These are phyloP conservation scores for Coryphaenoides rupestris DNA, from an alignment of 2,113 vertebrate genomes.

Conservation along the genomic window DNA sequence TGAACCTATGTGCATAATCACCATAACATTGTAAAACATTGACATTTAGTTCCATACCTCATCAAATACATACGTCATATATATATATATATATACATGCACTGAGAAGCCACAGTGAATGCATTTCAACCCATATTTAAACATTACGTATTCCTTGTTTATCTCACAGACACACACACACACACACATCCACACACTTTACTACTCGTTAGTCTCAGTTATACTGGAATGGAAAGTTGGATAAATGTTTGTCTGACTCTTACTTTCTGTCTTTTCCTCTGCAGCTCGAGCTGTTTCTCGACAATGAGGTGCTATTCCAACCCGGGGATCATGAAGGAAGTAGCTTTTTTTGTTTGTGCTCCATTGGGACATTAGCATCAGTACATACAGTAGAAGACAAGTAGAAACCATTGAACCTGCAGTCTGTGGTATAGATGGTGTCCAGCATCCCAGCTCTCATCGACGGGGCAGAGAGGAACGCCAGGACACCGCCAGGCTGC, in stretches of 20 bases:
- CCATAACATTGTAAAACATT: no score
- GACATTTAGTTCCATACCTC: no score
- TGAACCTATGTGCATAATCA: no score
- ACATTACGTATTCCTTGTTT: no score
- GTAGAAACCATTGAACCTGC: constrained; percentile 39
- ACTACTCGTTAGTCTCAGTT: background rate
- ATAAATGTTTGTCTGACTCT: constrained; percentile 7
- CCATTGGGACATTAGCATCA: constrained; percentile 27
- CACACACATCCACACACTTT: no score
- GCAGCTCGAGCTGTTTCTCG: constrained; percentile 89
- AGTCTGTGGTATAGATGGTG: constrained; percentile 26
- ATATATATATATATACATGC: no score
- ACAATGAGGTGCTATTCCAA: constrained; percentile 76
- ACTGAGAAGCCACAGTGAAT: no score
- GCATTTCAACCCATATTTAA: no score
- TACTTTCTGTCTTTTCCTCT: constrained; percentile 20
- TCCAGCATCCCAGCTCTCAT: constrained; percentile 32
- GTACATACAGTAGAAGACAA: constrained; percentile 38
- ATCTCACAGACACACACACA: no score
- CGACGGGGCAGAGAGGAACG: constrained; percentile 30
- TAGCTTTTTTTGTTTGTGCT: constrained; percentile 15
- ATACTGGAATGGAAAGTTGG: no score
- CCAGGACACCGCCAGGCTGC: constrained; percentile 32
- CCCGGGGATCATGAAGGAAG: constrained; percentile 26
- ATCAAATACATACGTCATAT: no score